phyloP scores from a whole-genome alignment of 2,113 vertebrate species.

The Entelurus aequoreus region DNA sequence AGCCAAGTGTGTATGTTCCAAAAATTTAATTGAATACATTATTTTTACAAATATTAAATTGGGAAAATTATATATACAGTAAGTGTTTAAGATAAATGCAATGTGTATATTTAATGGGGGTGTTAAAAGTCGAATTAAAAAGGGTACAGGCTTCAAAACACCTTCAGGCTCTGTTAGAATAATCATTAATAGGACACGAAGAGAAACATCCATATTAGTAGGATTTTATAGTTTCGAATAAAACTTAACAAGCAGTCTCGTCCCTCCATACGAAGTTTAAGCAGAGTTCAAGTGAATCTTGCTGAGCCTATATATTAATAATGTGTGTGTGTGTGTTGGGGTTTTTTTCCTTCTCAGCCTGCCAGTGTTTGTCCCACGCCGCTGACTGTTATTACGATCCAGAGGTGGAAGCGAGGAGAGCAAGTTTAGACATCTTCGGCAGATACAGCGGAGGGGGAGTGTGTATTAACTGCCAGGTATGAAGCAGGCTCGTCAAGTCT shows the following conservation, averaged over 20 bases:
- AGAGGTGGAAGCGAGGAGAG: slow-evolving; percentile 71
- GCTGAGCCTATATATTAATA: slow-evolving; percentile 25
- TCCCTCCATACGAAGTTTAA: slow-evolving; percentile 31
- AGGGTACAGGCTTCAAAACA: too few relatives aligned
- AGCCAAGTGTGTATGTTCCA: too few relatives aligned
- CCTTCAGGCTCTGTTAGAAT: neutral
- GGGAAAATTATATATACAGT: too few relatives aligned
- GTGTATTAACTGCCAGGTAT: slow-evolving; percentile 92
- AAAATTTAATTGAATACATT: too few relatives aligned
- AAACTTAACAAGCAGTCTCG: slow-evolving; percentile 28
- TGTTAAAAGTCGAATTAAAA: too few relatives aligned
- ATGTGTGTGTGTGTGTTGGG: slow-evolving; percentile 26
- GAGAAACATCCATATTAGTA: slow-evolving; percentile 28
- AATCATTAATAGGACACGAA: slow-evolving; percentile 32
- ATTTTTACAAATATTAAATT: too few relatives aligned
- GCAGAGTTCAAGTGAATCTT: slow-evolving; percentile 22
- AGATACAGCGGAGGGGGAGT: slow-evolving; percentile 85
- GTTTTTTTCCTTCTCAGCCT: slow-evolving; percentile 73
- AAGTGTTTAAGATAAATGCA: too few relatives aligned
- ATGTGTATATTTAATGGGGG: too few relatives aligned
- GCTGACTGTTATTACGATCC: slow-evolving; percentile 87
- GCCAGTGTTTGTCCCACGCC: slow-evolving; percentile 90
- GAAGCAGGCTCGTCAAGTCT: slow-evolving; percentile 39
- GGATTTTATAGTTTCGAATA: slow-evolving; percentile 43
- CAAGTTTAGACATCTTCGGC: slow-evolving; percentile 82